These are phyloP conservation scores for Delia radicum DNA, from an alignment of 1,140 invertebrate genomes.

Conservation along the genomic window DNA sequence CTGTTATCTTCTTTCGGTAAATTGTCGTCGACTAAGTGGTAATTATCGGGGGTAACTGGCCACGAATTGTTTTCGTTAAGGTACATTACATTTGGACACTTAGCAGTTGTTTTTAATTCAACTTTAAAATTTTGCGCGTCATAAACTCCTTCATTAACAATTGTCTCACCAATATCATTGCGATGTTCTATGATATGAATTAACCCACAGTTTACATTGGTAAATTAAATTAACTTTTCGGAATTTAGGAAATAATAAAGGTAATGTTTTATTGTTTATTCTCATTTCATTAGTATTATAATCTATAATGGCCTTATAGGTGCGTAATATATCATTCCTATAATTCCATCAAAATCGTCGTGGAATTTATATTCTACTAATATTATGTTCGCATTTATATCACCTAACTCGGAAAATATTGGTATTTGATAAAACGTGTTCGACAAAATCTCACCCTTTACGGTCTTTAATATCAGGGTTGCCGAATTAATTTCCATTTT, in stretches of 20 bases:
- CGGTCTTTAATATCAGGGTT: neutral
- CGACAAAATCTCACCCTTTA: neutral
- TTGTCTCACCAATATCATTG: neutral
- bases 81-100: neutral
- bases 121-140: neutral
- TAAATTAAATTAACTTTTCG: too few species aligned
- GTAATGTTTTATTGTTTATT: neutral
- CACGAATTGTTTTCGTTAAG: neutral
- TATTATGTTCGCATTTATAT: neutral
- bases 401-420: neutral
- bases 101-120: neutral
- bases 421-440: neutral
- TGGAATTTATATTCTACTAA: neutral
- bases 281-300: neutral
- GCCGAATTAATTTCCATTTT: neutral
- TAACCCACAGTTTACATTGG: neutral
- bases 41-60: neutral
- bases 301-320: neutral
- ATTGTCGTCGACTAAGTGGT: neutral
- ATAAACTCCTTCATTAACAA: neutral
- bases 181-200: too few species aligned
- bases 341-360: neutral
- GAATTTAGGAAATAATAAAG: neutral
- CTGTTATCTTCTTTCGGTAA: neutral
- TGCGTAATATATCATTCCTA: neutral